A percentile compares a stretch with the other conserved stretches of the same genome.
Conservation (phyloP, 2,888 invertebrate genomes). For the Lochmaea crataegi region DNA sequence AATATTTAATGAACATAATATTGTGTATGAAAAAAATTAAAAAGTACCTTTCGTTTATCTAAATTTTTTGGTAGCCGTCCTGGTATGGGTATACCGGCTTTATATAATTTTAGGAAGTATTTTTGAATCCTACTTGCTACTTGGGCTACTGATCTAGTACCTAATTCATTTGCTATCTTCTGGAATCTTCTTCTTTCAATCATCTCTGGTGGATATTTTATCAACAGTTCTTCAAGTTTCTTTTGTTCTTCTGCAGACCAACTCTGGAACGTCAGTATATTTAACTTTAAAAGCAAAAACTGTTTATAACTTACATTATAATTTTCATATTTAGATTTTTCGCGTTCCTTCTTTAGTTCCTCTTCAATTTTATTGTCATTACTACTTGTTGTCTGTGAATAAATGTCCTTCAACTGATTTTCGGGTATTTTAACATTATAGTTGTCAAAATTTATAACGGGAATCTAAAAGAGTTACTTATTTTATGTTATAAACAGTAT, state of each 20-base stretch:
- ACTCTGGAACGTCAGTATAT: conserved; percentile 58
- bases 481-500: background rate
- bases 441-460: conserved; percentile 78
- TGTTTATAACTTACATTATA: conserved; percentile 19
- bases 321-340: conserved; percentile 33
- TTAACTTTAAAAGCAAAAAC: background rate
- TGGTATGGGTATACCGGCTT: conserved; percentile 88
- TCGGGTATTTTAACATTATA: conserved; percentile 74
- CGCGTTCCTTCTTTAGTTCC: conserved; percentile 37
- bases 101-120: conserved; percentile 88
- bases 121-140: conserved; percentile 92
- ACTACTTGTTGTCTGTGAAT: conserved; percentile 45
- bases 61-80: conserved; percentile 76
- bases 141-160: conserved; percentile 88
- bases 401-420: conserved; percentile 53
- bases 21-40: too few species aligned
- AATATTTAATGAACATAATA: conserved; percentile 19
- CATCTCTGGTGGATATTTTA: conserved; percentile 87
- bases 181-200: conserved; percentile 85
- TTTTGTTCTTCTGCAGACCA: conserved; percentile 95
- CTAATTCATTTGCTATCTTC: conserved; percentile 87
- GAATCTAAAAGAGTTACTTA: conserved; percentile 63
- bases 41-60: conserved; percentile 53
- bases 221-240: conserved; percentile 83
- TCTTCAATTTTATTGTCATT: conserved; percentile 38